Evolutionary conservation across 2,888 invertebrate species (phyloP).

Genomic region (Folsomia candida): DNA sequence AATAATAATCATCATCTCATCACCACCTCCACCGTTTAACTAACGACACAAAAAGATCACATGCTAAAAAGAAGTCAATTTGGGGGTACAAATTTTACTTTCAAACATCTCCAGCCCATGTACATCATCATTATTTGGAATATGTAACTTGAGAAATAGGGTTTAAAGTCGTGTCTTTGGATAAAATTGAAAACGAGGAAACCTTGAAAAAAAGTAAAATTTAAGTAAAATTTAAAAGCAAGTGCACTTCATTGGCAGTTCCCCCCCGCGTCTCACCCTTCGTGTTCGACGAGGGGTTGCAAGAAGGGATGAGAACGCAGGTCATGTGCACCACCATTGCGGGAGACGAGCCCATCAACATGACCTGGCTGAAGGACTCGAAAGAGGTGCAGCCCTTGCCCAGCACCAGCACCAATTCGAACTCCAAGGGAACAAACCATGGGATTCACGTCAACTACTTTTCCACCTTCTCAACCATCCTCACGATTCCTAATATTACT

Average conservation of each 20-base stretch:
- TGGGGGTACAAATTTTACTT: too few species aligned
- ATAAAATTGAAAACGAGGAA: neutral
- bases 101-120: constrained; percentile 3
- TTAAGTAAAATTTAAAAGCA: too few species aligned
- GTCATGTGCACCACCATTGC: constrained; percentile 52
- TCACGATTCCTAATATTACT: constrained; percentile 62
- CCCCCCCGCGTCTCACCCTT: constrained; percentile 55
- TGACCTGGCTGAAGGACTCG: constrained; percentile 66
- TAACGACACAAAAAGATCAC: too few species aligned
- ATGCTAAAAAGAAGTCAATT: too few species aligned
- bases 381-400: constrained; percentile 48
- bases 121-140: neutral
- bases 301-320: constrained; percentile 53
- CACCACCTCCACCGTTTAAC: too few species aligned
- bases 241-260: too few species aligned
- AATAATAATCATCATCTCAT: too few species aligned
- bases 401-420: constrained; percentile 33
- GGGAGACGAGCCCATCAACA: constrained; percentile 65
- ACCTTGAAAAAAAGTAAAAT: too few species aligned
- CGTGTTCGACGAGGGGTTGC: constrained; percentile 54
- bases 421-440: constrained; percentile 18
- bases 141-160: neutral
- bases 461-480: constrained; percentile 63
- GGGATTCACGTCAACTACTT: constrained; percentile 61
- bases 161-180: neutral